Evolutionary conservation across 2,113 vertebrate genomes (phyloP), one percentile per base, ranked within the genome.

Genomic region (Oreochromis aureus): DNA sequence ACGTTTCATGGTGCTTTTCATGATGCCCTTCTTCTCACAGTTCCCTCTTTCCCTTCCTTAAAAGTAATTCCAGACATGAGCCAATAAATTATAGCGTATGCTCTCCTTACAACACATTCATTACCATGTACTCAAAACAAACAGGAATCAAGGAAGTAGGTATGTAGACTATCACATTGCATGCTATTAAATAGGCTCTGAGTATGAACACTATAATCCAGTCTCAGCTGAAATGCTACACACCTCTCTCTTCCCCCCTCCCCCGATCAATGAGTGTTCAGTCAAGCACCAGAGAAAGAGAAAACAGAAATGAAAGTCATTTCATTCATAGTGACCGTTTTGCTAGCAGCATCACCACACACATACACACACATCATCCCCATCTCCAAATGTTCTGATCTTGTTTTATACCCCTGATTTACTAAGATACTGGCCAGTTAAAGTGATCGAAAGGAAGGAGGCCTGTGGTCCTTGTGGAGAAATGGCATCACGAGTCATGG

Each of bases 401-500:
- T 46, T 24, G 5, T 58, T 82, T 83, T 69, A 61, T 39, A 83
- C 83, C 48, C 39, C 85, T 55, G 53, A n/a, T 22, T 81, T 81
- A 81, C 36, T 7, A 48, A 85, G 73, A 83, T 58, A 81, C 6
- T 79, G 30, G 66, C 69, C 5, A 2, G 39, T 58, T 81, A 76
- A 54, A 80, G 34, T 48, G 59, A 78, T 59, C 18, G 18, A 90
- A 84, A 81, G 83, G 82, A 80, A 87, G 30, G 10, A 86, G 82
- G 71, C 63, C 88, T 81, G 81, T 78, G 89, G 86, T 86, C 84
- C 85, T 86, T 87, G 41, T 81, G 66, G 86, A 89, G 83, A 94
- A 84, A 91, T 86, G 36, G 84, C 91, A 89, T 93, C 88, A 91
- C 27, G 84, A 92, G 69, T 84, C 71, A 81, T 56, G 83, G 87